Conservation (phyloP, 2,113 vertebrate genomes). For the Tetrao urogallus region DNA sequence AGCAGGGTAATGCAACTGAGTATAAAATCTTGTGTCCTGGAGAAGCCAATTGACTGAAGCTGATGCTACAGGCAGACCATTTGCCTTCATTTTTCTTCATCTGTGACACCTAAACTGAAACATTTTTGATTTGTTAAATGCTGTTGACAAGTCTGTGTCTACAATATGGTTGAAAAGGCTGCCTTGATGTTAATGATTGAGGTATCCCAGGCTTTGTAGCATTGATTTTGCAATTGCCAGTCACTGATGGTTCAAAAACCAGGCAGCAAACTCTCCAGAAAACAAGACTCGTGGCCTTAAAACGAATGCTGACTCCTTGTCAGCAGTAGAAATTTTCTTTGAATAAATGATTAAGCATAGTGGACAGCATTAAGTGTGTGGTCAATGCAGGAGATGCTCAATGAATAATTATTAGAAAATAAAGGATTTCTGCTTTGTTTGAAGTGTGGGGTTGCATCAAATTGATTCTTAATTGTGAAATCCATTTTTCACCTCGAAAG, state of each 20-base stretch:
- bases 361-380: slow-evolving; percentile 46
- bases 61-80: neutral
- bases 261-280: neutral
- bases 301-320: neutral
- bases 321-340: neutral
- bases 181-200: neutral
- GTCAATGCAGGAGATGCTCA: slow-evolving; percentile 58
- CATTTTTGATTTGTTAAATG: neutral
- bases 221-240: neutral
- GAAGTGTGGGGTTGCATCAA: slow-evolving; percentile 46
- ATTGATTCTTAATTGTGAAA: slow-evolving; percentile 66
- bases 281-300: neutral
- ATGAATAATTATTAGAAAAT: slow-evolving; percentile 70
- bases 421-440: slow-evolving; percentile 39
- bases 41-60: neutral
- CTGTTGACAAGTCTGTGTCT: neutral
- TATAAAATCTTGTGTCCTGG: neutral
- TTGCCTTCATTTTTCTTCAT: neutral
- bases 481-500: slow-evolving; percentile 54
- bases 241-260: neutral
- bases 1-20: accelerated
- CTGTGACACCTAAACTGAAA: neutral
- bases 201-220: neutral
- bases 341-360: slow-evolving; percentile 40
- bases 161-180: neutral